A percentile compares a stretch with the other conserved stretches of the same genome.
Conservation (phyloP, 2,113 vertebrate species). For the western clawed frog (Xenopus tropicalis) region DNA sequence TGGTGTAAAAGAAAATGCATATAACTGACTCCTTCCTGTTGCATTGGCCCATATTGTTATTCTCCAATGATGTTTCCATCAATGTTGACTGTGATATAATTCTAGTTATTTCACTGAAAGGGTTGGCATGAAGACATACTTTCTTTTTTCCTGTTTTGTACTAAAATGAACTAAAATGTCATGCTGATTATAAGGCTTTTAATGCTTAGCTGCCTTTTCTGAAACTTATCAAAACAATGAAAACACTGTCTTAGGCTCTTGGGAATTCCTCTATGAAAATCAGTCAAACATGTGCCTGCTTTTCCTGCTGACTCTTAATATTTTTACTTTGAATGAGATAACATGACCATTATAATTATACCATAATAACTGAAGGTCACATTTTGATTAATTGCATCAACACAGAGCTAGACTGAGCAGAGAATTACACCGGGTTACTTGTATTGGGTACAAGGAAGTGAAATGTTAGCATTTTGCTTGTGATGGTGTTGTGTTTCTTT, state of each 20-base stretch:
- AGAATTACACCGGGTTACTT: neutral
- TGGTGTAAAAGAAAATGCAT: too few relatives aligned
- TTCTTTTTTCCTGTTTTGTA: neutral
- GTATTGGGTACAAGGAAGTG: neutral
- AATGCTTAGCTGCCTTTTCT: conserved; percentile 1
- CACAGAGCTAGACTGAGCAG: neutral
- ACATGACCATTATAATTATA: neutral
- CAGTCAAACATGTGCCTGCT: neutral
- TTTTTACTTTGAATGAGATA: conserved; percentile 1
- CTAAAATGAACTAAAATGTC: conserved; percentile 1
- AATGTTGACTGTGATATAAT: too few relatives aligned
- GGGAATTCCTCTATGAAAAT: neutral
- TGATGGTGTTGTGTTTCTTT: neutral
- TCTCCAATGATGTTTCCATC: too few relatives aligned
- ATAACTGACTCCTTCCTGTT: too few relatives aligned
- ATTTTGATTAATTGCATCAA: conserved; percentile 1
- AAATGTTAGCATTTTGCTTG: neutral
- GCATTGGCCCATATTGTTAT: too few relatives aligned
- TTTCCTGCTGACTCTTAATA: neutral
- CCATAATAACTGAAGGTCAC: conserved; percentile 11
- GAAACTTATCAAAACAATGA: neutral
- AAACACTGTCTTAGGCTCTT: conserved; percentile 11
- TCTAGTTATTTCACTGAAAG: too few relatives aligned
- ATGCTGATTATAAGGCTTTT: conserved; percentile 8
- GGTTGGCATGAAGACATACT: neutral